These are phyloP conservation scores for Esox niger DNA, from an alignment of 2,113 vertebrate species.

Conservation along the genomic window DNA sequence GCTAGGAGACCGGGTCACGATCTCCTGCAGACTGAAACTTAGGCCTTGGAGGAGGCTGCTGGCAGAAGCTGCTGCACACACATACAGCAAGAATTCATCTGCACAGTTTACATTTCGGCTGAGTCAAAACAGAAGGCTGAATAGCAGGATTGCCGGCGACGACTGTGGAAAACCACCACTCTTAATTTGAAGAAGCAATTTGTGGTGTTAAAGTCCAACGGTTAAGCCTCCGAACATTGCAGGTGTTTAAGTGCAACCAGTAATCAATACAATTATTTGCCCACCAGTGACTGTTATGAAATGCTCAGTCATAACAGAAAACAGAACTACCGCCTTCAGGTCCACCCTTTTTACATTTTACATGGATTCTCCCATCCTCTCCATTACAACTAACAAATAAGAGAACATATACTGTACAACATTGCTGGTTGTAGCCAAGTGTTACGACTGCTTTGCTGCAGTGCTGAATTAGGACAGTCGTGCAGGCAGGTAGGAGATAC, in stretches of 20 bases:
- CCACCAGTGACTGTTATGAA: slow-evolving; percentile 24
- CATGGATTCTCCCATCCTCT: not conserved
- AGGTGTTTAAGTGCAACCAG: slow-evolving; percentile 54
- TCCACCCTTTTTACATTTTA: not conserved
- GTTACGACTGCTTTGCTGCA: slow-evolving; percentile 7
- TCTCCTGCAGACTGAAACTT: slow-evolving; percentile 97
- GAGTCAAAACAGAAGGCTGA: not conserved
- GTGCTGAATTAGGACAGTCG: slow-evolving; percentile 10
- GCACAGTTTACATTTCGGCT: not conserved
- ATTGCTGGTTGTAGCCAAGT: not conserved
- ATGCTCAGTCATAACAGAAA: not conserved
- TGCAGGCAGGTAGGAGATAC: slow-evolving; percentile 64
- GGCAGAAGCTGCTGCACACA: slow-evolving; percentile 82
- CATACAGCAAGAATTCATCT: slow-evolving; percentile 21
- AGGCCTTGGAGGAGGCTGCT: slow-evolving; percentile 96
- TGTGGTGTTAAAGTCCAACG: too few relatives aligned
- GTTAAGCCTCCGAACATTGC: not conserved
- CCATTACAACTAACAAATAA: not conserved
- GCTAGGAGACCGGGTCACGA: slow-evolving; percentile 82
- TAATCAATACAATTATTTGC: slow-evolving; percentile 55
- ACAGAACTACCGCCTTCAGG: not conserved
- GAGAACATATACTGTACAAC: not conserved
- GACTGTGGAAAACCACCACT: too few relatives aligned
- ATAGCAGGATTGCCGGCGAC: not conserved
- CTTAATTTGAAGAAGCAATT: too few relatives aligned